Percentiles rank a stretch among this genome's conserved stretches.
phyloP scores from a whole-genome alignment of 2,888 invertebrate species.

The Lasioglossum marginatum region DNA sequence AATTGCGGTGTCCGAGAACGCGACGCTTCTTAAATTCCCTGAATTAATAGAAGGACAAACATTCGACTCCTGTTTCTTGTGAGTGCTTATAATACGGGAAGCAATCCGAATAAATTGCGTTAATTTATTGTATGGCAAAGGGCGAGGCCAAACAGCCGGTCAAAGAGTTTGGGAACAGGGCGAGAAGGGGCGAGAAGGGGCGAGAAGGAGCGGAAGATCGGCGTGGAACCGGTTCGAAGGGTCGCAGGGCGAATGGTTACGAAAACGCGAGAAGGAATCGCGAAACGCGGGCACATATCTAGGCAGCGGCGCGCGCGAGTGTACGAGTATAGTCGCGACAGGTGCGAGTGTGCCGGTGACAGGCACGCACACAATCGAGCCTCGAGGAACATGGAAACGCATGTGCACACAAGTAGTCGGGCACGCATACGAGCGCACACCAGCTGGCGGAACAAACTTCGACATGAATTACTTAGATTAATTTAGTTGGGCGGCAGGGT shows the following conservation, averaged over 20 bases:
- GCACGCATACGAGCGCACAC: slow-evolving; percentile 47
- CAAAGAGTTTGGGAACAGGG: not conserved
- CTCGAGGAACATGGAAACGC: slow-evolving; percentile 7
- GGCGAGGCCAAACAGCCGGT: not conserved
- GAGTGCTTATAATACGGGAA: not conserved
- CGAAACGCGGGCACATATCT: slow-evolving; percentile 20
- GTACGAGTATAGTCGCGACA: slow-evolving; percentile 22
- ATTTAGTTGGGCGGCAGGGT: slow-evolving; percentile 80
- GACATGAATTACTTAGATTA: slow-evolving; percentile 83
- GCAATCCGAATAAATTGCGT: not conserved
- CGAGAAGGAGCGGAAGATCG: not conserved
- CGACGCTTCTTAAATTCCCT: not conserved
- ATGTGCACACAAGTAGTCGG: slow-evolving; percentile 30
- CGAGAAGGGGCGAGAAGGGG: not conserved
- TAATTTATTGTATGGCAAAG: not conserved
- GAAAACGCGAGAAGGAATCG: slow-evolving; percentile 34
- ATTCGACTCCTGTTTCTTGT: not conserved
- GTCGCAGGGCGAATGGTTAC: slow-evolving; percentile 9
- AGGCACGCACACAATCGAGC: slow-evolving; percentile 19
- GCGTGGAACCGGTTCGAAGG: not conserved
- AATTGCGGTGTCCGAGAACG: not conserved
- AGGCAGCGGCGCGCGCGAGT: not conserved
- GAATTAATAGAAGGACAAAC: not conserved
- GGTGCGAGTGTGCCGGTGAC: slow-evolving; percentile 50
- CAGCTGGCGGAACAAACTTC: slow-evolving; percentile 78